Evolutionary conservation across 2,113 vertebrate genomes (phyloP).

Genomic region (Gasterosteus aculeatus): DNA sequence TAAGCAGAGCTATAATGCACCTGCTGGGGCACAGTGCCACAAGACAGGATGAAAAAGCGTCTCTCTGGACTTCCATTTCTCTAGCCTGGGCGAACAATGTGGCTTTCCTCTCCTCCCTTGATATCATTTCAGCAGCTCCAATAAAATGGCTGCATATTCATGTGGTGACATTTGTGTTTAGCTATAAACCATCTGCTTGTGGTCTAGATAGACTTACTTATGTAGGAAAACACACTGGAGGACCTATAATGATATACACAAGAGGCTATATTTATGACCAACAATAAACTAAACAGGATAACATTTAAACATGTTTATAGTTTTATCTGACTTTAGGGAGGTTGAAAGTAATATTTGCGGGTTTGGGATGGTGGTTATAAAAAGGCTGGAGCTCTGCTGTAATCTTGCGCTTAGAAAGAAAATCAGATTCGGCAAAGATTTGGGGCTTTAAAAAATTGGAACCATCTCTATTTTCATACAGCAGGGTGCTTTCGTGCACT

Average conservation of each 20-base stretch:
- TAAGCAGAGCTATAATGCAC: slow-evolving; percentile 73
- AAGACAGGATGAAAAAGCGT: slow-evolving; percentile 66
- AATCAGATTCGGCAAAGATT: background rate
- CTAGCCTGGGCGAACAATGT: slow-evolving; percentile 53
- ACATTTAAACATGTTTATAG: background rate
- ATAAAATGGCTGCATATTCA: slow-evolving; percentile 58
- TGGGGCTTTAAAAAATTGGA: background rate
- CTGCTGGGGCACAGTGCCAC: slow-evolving; percentile 66
- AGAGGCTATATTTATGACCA: background rate
- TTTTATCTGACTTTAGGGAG: background rate
- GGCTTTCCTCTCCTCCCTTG: slow-evolving; percentile 37
- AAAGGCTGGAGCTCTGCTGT: background rate
- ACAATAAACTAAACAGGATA: background rate
- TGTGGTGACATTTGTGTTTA: slow-evolving; percentile 49
- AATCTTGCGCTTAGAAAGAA: background rate
- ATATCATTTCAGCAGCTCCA: slow-evolving; percentile 48
- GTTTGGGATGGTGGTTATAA: background rate
- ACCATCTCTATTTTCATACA: background rate
- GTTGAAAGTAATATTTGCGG: background rate
- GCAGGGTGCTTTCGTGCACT: background rate
- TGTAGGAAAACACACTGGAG: slow-evolving; percentile 15
- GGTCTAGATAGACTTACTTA: slow-evolving; percentile 11
- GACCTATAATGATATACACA: background rate
- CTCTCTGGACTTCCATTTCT: slow-evolving; percentile 55
- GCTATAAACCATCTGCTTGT: slow-evolving; percentile 44